Percentiles rank a stretch among this genome's conserved stretches.
These are phyloP conservation scores for Drosophila aff. DNA, from an alignment of 1,140 invertebrate species.

Conservation along the genomic window DNA sequence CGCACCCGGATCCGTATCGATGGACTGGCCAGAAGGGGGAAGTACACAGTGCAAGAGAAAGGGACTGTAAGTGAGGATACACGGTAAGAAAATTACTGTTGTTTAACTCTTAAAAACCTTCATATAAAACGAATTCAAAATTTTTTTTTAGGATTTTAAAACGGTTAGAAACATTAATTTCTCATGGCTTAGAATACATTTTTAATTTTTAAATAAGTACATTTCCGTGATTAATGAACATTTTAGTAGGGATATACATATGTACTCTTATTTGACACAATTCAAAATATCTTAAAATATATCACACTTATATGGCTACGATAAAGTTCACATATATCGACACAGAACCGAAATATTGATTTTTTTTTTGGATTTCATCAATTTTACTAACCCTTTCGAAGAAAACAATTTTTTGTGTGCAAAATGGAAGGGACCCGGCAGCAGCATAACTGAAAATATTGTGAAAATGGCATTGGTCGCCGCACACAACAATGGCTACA, in stretches of 20 bases:
- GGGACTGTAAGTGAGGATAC: not conserved
- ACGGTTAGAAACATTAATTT: not conserved
- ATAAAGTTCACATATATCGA: too few relatives aligned
- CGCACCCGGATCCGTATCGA: conserved; percentile 5
- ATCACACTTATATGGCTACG: too few relatives aligned
- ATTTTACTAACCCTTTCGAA: not conserved
- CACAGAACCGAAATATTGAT: not conserved
- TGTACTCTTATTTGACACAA: too few relatives aligned
- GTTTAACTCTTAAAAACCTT: not conserved
- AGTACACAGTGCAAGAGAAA: conserved; percentile 37
- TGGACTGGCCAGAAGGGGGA: conserved; percentile 1
- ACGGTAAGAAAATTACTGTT: not conserved
- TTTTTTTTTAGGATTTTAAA: not conserved
- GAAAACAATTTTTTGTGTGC: not conserved
- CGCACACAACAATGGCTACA: conserved; percentile 60
- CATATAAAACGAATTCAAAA: not conserved
- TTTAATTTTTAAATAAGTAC: too few relatives aligned
- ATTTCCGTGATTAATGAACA: too few relatives aligned
- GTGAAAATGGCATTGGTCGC: conserved; percentile 64
- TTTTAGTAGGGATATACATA: too few relatives aligned
- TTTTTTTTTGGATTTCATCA: not conserved
- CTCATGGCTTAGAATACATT: not conserved
- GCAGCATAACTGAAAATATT: conserved; percentile 72
- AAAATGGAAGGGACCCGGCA: not conserved
- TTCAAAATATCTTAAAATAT: too few relatives aligned